Evolutionary conservation across 2,797 vertebrate genomes (phyloP).

Genomic region (Gymnopithys bicolor): DNA sequence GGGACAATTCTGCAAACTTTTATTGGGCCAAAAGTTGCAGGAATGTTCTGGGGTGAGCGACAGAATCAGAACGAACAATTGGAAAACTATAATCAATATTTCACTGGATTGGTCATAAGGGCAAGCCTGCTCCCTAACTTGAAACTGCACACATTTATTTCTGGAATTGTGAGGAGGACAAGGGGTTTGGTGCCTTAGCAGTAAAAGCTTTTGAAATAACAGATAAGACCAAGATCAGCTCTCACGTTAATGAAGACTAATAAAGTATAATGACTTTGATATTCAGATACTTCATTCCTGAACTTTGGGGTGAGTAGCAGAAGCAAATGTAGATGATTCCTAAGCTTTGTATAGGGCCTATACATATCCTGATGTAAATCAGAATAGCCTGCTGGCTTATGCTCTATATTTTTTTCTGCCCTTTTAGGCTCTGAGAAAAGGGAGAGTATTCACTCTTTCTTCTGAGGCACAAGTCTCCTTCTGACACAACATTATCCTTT

Average conservation of each 20-base stretch:
- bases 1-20: neutral
- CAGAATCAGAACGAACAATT: neutral
- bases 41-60: neutral
- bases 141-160: neutral
- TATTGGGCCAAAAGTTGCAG: slow-evolving; percentile 15
- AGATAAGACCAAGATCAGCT: neutral
- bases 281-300: neutral
- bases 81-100: slow-evolving; percentile 1
- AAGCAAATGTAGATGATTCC: neutral
- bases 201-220: slow-evolving; percentile 21
- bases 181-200: neutral
- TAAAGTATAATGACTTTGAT: neutral
- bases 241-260: neutral
- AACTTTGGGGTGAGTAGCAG: neutral
- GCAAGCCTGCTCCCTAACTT: neutral
- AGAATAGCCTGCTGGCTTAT: neutral
- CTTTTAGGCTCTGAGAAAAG: slow-evolving; percentile 11
- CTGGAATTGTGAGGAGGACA: neutral
- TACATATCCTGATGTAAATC: neutral
- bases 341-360: neutral
- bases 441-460: neutral
- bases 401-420: neutral
- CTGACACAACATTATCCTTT: slow-evolving; percentile 40
- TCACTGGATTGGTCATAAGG: neutral
- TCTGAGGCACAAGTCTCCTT: slow-evolving; percentile 10